Evolutionary conservation across 2,888 invertebrate species (phyloP), one percentile per base, ranked within the genome.

Genomic region (Cerastis rubricosa): DNA sequence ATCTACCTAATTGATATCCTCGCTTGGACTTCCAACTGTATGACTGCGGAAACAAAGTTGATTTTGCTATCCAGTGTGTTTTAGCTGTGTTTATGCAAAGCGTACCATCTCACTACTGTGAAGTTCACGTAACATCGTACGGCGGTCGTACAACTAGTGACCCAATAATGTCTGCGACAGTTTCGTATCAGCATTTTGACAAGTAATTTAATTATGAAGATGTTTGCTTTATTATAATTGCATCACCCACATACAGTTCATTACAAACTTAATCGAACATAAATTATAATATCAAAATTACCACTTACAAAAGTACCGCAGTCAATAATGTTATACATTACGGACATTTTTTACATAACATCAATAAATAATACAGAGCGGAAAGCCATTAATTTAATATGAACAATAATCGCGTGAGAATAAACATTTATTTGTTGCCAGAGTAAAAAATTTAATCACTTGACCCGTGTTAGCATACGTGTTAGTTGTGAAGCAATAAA

Each of bases 401-500:
- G 92, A 93, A 93, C 93, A 94, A 94, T 93, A 94, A 94, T 94
- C 92, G 94, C 93, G 94, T 95, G 95, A 96, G 96, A 96, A 95
- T 92, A 94, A 94, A 94, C 94, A 95, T 95, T 94, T 92, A 94
- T 94, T 94, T 92, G 93, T 93, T 92, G 90, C 90, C 89, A 90
- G 91, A 89, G 83, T 87, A 92, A 93, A 94, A 93, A 90, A 90
- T 85, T 88, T 93, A 94, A 94, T 94, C 94, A 94, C 92, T 93
- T 91, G 93, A 93, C 92, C 93, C 90, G 91, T 92, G 94, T 94
- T 94, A 94, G 93, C 92, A 92, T 93, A 93, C 92, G 94, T 92
- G 94, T 94, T 94, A 94, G 93, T 93, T 93, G 93, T 94, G 92
- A 94, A 92, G 95, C 94, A 96, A 96, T 96, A 96, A 95, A 95